phyloP scores from a whole-genome alignment of 2,797 vertebrate species.

The Sibirionetta formosa region DNA sequence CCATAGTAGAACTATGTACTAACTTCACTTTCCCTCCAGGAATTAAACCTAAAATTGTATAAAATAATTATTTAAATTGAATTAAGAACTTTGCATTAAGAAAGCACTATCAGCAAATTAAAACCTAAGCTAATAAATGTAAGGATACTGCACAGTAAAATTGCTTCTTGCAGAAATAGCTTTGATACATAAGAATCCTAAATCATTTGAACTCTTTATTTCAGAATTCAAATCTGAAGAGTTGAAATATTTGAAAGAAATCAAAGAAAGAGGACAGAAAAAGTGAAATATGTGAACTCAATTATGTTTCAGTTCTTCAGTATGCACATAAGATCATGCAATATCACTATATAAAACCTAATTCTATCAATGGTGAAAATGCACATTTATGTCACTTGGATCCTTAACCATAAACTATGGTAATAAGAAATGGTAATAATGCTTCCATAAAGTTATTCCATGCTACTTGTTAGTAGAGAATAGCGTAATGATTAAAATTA shows the following conservation, averaged over 20 bases:
- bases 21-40: constrained; percentile 95
- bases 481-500: not conserved
- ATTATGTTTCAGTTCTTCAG: not conserved
- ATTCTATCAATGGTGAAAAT: not conserved
- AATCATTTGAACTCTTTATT: not conserved
- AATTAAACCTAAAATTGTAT: constrained; percentile 87
- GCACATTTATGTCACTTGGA: not conserved
- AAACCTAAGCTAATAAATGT: not conserved
- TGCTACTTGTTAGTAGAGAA: not conserved
- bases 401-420: not conserved
- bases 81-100: not conserved
- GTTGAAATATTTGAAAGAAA: not conserved
- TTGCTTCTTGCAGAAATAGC: not conserved
- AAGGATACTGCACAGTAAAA: not conserved
- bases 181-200: not conserved
- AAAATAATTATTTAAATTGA: not conserved
- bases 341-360: not conserved
- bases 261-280: not conserved
- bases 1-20: constrained; percentile 90
- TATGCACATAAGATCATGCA: not conserved
- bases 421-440: not conserved
- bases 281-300: not conserved
- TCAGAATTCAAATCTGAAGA: not conserved
- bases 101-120: not conserved
- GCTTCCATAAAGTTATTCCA: not conserved